Base-by-base conservation (phyloP, 92 coral and sea anemone genomes). In the Porites cylindrica region DNA sequence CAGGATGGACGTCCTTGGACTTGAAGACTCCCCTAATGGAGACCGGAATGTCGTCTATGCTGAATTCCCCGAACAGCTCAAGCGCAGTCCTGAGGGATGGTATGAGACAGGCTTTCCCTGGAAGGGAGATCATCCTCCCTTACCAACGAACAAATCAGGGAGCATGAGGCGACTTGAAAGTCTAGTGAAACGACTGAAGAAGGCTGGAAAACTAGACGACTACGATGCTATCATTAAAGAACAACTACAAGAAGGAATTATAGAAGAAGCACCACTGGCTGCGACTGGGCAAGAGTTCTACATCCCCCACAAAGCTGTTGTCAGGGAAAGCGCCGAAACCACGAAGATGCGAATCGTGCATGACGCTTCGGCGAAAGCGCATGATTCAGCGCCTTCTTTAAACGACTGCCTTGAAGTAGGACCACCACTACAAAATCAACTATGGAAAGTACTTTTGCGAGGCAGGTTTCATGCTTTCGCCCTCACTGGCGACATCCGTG, bases 271-370 rank as follows among this genome's bases (percentile, higher is more conserved):
- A 72, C 90, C 88, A 62, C 77, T 80, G 88, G 81, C 88, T 77
- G 90, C 95, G n/a, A 75, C 77, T 11, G 92, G 88, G 66, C 60
- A 76, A 43, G 92, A 90, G 51, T 83, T 90, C 88, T 91, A 83
- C 84, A 90, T 90, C 67, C 94, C 94, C 43, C 92, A 91, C 87
- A 93, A 93, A 23, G 90, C 90, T 24, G 94, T 88, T 3, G 86
- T 81, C 29, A 84, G 91, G 56, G 94, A 93, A 65, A 86, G 77
- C 47, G 92, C 93, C 17, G 89, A 91, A 62, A 88, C 87, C 13
- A 93, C 91, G 8, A 91, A 91, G 78, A 84, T 81, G 88, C 82
- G 91, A 51, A 81, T 88, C 0, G 92, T 88, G 4, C 88, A 91
- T 16, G 94, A 88, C 18, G 86, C 92, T 18, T 91, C 94, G 29